These are phyloP conservation scores for Sylvilagus bachmani DNA, from an alignment of 2,113 vertebrate species.

Conservation along the genomic window DNA sequence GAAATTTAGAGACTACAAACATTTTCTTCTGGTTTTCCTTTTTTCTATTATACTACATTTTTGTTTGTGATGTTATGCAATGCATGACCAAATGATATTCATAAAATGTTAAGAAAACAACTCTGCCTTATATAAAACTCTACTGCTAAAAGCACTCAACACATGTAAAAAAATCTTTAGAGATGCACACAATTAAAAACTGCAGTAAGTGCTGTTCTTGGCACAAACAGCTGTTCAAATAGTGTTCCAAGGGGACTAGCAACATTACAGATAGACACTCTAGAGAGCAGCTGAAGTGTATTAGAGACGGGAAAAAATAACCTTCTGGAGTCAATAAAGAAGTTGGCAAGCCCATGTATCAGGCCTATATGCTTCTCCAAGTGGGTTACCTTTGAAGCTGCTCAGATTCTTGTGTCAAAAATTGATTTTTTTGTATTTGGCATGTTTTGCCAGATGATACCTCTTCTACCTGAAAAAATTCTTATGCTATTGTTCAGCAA, in stretches of 20 bases:
- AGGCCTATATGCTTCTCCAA: not conserved
- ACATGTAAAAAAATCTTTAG: constrained; percentile 28
- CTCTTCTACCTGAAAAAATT: not conserved
- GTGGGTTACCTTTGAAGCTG: not conserved
- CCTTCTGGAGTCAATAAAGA: not conserved
- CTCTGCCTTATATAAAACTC: not conserved
- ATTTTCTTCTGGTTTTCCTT: not conserved
- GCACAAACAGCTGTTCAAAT: constrained; percentile 57
- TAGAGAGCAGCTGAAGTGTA: not conserved
- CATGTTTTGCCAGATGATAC: not conserved
- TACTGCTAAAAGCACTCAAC: constrained; percentile 23
- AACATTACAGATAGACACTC: constrained; percentile 22
- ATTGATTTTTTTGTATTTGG: not conserved
- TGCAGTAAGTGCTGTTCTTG: not conserved
- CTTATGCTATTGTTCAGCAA: not conserved
- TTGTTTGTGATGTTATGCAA: not conserved
- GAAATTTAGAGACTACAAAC: not conserved
- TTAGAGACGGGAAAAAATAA: not conserved
- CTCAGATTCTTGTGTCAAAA: not conserved
- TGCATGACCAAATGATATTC: not conserved
- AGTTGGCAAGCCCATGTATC: not conserved
- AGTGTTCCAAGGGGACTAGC: constrained; percentile 18
- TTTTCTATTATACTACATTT: not conserved
- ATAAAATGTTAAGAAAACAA: not conserved
- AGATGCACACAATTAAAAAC: constrained; percentile 55